phyloP scores from a whole-genome alignment of 1,140 invertebrate genomes.

The Drosophila watanabei region DNA sequence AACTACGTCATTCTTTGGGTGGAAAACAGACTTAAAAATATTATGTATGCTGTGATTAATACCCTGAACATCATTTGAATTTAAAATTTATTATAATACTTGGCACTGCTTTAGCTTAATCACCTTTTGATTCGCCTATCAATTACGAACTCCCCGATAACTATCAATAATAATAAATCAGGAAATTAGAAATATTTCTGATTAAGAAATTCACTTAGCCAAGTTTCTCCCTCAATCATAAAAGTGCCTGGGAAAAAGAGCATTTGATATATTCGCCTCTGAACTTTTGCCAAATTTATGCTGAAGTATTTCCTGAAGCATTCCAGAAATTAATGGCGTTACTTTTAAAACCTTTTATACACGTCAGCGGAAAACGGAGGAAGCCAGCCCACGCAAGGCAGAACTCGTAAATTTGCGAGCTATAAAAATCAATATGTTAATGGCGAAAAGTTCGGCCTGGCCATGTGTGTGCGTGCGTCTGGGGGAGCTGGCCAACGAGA shows the following conservation, averaged over 20 bases:
- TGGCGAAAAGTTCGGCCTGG: conserved; percentile 66
- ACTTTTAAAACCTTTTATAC: conserved; percentile 76
- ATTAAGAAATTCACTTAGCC: conserved; percentile 43
- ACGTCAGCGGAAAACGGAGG: conserved; percentile 47
- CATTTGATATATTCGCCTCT: conserved; percentile 42
- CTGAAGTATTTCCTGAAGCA: conserved; percentile 57
- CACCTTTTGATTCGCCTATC: conserved; percentile 20
- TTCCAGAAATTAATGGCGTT: conserved; percentile 78
- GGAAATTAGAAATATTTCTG: conserved; percentile 26
- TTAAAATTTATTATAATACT: neutral
- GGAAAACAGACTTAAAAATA: neutral
- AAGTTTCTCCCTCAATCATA: conserved; percentile 42
- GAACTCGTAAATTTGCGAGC: conserved; percentile 77
- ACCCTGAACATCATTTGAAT: neutral
- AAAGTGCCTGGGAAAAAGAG: neutral
- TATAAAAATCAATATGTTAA: conserved; percentile 84
- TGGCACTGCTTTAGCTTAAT: neutral
- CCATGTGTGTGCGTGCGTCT: conserved; percentile 22
- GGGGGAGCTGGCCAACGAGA: conserved; percentile 44
- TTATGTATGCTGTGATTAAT: neutral
- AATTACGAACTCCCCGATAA: conserved; percentile 37
- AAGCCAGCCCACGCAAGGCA: conserved; percentile 51
- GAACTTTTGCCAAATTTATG: conserved; percentile 50
- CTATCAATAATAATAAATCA: conserved; percentile 32
- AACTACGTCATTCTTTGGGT: neutral